Conservation (phyloP, 1,140 invertebrate genomes). For the Euschistus heros region DNA sequence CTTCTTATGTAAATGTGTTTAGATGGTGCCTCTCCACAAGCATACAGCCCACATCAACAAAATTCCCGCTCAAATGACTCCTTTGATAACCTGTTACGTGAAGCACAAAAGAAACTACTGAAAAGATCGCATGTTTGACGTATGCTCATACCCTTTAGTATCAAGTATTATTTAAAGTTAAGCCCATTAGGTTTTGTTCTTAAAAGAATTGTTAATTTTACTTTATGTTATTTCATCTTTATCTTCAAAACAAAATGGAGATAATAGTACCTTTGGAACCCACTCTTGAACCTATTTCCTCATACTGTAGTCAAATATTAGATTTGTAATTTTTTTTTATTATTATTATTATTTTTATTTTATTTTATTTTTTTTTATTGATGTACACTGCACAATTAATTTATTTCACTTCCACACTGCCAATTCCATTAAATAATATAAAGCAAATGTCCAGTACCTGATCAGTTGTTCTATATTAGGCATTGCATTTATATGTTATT, state of each 20-base stretch:
- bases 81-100: slow-evolving; percentile 37
- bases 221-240: background rate
- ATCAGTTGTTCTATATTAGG: too few relatives aligned
- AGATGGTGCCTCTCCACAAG: slow-evolving; percentile 4
- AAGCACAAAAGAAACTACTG: slow-evolving; percentile 37
- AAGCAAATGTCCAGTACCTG: too few relatives aligned
- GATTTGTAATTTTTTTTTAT: background rate
- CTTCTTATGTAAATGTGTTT: background rate
- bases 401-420: slow-evolving; percentile 2
- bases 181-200: background rate
- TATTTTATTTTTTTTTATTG: too few relatives aligned
- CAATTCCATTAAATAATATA: background rate
- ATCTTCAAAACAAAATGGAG: slow-evolving; percentile 1
- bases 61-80: slow-evolving; percentile 32
- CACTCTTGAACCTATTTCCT: background rate
- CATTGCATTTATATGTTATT: too few relatives aligned
- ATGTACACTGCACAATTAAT: slow-evolving; percentile 5
- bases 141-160: slow-evolving; percentile 5
- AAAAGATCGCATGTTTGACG: slow-evolving; percentile 16
- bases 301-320: slow-evolving; percentile 1
- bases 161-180: slow-evolving; percentile 14
- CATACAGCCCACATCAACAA: slow-evolving; percentile 27
- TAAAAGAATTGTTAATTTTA: background rate
- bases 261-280: background rate
- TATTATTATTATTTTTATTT: background rate